Evolutionary conservation across 1,140 invertebrate genomes (phyloP), one percentile per base, ranked within the genome.

Genomic region (Calliopsis andreniformis): DNA sequence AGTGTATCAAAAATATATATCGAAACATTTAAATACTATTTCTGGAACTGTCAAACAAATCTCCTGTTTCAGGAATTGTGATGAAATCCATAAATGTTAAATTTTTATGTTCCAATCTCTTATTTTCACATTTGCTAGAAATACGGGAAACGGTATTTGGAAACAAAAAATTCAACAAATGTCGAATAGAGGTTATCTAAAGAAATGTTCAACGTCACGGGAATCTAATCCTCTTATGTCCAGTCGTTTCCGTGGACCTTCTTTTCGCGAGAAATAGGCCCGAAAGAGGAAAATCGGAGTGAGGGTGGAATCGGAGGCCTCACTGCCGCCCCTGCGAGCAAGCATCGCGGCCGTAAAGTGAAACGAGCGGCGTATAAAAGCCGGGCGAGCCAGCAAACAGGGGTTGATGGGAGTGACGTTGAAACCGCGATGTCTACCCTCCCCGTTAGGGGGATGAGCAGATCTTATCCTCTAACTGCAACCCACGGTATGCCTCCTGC

Each of bases 401-500:
- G 80, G 76, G 55, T 83, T 66, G 81, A 82, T 79, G 79, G 79
- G 59, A 82, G 84, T 84, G 79, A 86, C 84, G 84, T 84, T 80
- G 84, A 83, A 87, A 84, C 84, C 84, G 80, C 85, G 79, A 75
- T 79, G 76, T 70, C 56, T 73, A 59, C 58, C 62, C 64, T 59
- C 61, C 10, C 45, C 43, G 62, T 39, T 20, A 32, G 68, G 71
- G 80, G 84, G 80, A 84, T 78, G 80, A 87, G 82, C 69, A 80
- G 85, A 87, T 87, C 80, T 78, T 87, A 86, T 87, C 84, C 73
- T 75, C 45, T 79, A 76, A 86, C 76, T 80, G 73, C 82, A 67
- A 75, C 32, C 55, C 64, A 49, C 55, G 43, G 73, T 35, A 51
- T 45, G 16, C 43, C 59, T 35, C 43, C 56, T 32, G 20, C 45